phyloP scores from a whole-genome alignment of 2,113 vertebrate genomes.

The Salvelinus namaycush region DNA sequence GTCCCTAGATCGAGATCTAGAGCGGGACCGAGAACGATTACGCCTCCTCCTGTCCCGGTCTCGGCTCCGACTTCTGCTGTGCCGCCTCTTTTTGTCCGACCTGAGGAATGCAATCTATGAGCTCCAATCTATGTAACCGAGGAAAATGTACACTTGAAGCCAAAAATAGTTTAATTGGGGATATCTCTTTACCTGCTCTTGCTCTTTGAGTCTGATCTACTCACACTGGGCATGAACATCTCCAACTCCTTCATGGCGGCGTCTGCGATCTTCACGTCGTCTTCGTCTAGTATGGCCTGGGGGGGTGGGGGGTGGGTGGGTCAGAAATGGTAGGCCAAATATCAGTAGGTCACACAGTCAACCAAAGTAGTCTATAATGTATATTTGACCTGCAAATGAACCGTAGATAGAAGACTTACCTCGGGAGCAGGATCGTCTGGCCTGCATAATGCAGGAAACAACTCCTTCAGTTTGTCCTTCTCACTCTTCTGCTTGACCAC shows the following conservation, averaged over 20 bases:
- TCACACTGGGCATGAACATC: slow-evolving; percentile 89
- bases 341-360: neutral
- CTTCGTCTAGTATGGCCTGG: slow-evolving; percentile 88
- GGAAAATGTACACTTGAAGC: neutral
- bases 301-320: no score
- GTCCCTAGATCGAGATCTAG: slow-evolving; percentile 82
- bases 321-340: no score
- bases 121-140: neutral
- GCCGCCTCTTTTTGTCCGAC: slow-evolving; percentile 64
- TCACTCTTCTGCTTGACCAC: slow-evolving; percentile 80
- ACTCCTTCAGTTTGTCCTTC: slow-evolving; percentile 88
- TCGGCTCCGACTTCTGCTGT: slow-evolving; percentile 81
- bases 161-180: neutral
- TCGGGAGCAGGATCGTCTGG: slow-evolving; percentile 82
- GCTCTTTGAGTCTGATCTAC: slow-evolving; percentile 64
- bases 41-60: slow-evolving; percentile 75
- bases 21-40: slow-evolving; percentile 71
- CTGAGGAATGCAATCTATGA: slow-evolving; percentile 24
- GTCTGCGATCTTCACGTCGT: slow-evolving; percentile 92
- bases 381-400: no score
- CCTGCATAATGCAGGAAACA: slow-evolving; percentile 92
- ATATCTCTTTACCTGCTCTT: slow-evolving; percentile 76
- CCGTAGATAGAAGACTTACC: slow-evolving; percentile 63
- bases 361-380: no score
- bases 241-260: slow-evolving; percentile 94